These are phyloP conservation scores for Xenopus petersii DNA, from an alignment of 2,797 vertebrate genomes.

Conservation along the genomic window DNA sequence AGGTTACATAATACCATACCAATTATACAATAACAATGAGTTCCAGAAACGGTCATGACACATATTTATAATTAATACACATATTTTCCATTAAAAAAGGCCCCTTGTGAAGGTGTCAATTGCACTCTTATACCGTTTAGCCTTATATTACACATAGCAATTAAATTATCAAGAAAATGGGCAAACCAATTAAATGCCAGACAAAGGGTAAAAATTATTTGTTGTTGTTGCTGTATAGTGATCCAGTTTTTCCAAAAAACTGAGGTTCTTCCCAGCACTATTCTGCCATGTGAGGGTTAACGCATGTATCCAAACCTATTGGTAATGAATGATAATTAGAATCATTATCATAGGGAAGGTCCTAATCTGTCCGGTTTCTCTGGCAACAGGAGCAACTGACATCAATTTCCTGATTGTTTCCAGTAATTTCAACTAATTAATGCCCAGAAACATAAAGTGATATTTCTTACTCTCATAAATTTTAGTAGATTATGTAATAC, in stretches of 20 bases:
- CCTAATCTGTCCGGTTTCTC: slow-evolving; percentile 45
- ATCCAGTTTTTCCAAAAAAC: background rate
- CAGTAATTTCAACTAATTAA: slow-evolving; percentile 49
- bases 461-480: slow-evolving; percentile 48
- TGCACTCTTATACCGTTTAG: too few relatives aligned
- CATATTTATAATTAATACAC: too few relatives aligned
- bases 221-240: background rate
- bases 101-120: too few relatives aligned
- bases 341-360: slow-evolving; percentile 44
- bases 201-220: background rate
- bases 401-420: slow-evolving; percentile 50
- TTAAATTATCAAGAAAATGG: too few relatives aligned
- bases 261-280: background rate
- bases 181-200: too few relatives aligned
- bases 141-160: too few relatives aligned
- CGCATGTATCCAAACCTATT: slow-evolving; percentile 27
- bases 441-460: slow-evolving; percentile 49
- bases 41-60: too few relatives aligned
- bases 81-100: too few relatives aligned
- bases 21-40: too few relatives aligned
- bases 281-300: slow-evolving; percentile 24
- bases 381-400: slow-evolving; percentile 47
- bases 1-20: too few relatives aligned
- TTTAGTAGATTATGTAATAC: slow-evolving; percentile 44
- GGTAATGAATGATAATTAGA: slow-evolving; percentile 46